These are phyloP conservation scores for Pachyramphus minor DNA, from an alignment of 2,113 vertebrate species.

Conservation along the genomic window DNA sequence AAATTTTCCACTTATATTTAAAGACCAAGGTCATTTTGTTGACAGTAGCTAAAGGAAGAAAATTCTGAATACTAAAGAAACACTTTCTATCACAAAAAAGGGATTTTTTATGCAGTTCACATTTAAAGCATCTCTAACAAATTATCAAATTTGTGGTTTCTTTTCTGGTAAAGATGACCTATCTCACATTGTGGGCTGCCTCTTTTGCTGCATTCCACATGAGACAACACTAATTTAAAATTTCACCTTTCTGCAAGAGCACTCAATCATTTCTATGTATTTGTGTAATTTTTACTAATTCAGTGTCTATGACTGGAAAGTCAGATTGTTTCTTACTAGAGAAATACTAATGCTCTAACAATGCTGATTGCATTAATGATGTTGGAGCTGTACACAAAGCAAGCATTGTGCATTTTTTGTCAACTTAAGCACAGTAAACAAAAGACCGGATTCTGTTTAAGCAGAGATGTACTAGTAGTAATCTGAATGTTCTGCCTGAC, in stretches of 20 bases:
- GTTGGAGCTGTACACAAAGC: not conserved
- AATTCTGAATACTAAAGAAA: not conserved
- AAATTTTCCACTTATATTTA: not conserved
- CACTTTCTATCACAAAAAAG: not conserved
- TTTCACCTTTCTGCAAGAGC: not conserved
- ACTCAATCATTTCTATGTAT: not conserved
- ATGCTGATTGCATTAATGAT: not conserved
- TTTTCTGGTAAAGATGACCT: not conserved
- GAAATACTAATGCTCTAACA: not conserved
- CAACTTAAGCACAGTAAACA: not conserved
- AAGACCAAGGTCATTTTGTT: not conserved
- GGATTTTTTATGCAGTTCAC: not conserved
- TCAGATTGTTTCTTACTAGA: not conserved
- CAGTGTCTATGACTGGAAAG: not conserved
- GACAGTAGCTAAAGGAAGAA: not conserved
- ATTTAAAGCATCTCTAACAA: not conserved
- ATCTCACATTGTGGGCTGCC: not conserved
- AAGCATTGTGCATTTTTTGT: not conserved
- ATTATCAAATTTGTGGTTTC: not conserved
- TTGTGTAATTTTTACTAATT: not conserved
- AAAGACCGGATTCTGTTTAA: not conserved
- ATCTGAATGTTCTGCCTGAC: not conserved
- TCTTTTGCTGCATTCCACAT: not conserved
- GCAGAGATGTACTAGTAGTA: not conserved
- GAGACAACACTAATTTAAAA: not conserved